phyloP scores from a whole-genome alignment of 2,888 invertebrate genomes.

The Scaptomyza flava region DNA sequence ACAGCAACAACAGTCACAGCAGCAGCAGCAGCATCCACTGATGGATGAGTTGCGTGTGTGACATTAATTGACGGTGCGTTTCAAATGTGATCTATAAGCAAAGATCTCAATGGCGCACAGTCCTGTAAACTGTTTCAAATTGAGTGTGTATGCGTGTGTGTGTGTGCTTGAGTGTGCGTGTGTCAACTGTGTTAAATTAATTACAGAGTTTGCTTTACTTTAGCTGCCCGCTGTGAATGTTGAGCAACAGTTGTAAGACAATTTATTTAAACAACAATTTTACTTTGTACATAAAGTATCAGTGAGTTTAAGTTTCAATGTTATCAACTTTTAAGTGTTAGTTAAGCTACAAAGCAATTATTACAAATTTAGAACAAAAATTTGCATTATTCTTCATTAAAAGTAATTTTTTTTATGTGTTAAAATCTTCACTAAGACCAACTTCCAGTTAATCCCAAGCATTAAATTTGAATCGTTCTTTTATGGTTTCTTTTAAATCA shows the following conservation, averaged over 20 bases:
- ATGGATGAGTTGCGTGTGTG: conserved; percentile 95
- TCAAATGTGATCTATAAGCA: conserved; percentile 84
- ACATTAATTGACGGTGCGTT: conserved; percentile 86
- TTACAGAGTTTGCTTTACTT: conserved; percentile 28
- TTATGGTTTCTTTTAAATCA: conserved; percentile 1
- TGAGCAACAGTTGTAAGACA: conserved; percentile 29
- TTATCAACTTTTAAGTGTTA: conserved; percentile 7
- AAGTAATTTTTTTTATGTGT: neutral
- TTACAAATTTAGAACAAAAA: neutral
- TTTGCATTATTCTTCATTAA: neutral
- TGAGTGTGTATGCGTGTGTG: conserved; percentile 13
- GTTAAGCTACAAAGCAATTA: neutral
- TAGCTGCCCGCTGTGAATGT: conserved; percentile 44
- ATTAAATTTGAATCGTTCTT: conserved; percentile 4
- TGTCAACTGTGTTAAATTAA: conserved; percentile 38
- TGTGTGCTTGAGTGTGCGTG: conserved; percentile 9
- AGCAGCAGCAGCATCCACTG: conserved; percentile 85
- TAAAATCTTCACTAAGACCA: conserved; percentile 46
- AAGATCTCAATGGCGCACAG: conserved; percentile 61
- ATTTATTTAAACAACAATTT: conserved; percentile 39
- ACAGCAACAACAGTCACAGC: conserved; percentile 81
- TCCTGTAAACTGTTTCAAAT: conserved; percentile 32
- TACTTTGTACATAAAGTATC: conserved; percentile 38
- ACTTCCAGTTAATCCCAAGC: conserved; percentile 28
- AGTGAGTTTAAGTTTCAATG: conserved; percentile 6